A percentile compares a stretch with the other conserved stretches of the same genome.
Conservation (phyloP, 2,113 vertebrate species). For the Cariama cristata region DNA sequence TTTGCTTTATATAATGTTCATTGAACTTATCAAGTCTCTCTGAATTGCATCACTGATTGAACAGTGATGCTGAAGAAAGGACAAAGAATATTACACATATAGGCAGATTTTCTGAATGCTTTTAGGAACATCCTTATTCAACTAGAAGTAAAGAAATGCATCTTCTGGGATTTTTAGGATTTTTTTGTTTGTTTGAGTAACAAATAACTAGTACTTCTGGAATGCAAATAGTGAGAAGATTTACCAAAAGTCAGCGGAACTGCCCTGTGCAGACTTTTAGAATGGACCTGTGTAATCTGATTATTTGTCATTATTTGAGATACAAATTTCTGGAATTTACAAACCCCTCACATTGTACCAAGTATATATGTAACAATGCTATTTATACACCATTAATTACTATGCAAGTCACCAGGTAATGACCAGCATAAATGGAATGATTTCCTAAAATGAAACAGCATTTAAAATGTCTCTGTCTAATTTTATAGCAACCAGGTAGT, state of each 20-base stretch:
- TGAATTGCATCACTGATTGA: neutral
- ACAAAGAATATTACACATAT: neutral
- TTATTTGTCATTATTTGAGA: neutral
- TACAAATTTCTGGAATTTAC: neutral
- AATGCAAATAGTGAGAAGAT: neutral
- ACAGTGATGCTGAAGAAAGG: neutral
- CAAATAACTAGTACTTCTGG: neutral
- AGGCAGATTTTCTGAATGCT: neutral
- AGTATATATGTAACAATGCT: neutral
- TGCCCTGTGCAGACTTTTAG: neutral
- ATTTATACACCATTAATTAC: neutral
- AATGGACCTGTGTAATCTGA: accelerated
- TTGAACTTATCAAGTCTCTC: neutral
- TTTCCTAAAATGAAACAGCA: neutral
- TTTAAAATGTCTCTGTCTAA: neutral
- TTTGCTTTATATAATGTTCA: neutral
- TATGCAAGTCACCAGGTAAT: neutral
- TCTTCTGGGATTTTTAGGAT: neutral
- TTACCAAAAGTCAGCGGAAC: accelerated
- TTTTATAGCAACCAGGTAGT: neutral
- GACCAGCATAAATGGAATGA: neutral
- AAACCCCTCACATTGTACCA: neutral
- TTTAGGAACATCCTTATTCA: neutral
- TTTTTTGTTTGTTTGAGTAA: neutral
- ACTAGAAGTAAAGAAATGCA: neutral